Base-by-base conservation (phyloP, 2,888 invertebrate genomes). In the Terebella lapidaria region DNA sequence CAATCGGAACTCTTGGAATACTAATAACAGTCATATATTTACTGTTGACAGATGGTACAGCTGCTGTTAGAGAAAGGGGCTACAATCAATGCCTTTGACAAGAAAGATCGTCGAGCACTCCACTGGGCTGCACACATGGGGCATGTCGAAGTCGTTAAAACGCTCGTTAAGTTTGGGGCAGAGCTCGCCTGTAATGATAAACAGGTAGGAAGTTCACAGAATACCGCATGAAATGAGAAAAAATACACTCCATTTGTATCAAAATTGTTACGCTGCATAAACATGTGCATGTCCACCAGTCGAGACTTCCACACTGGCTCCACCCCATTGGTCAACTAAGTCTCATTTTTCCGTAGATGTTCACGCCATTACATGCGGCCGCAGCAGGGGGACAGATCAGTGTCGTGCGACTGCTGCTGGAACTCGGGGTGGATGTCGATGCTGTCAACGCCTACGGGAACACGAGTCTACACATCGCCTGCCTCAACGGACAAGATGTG, bases 81-180 rank as follows among this genome's bases (percentile, higher is more conserved):
- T 61, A 82, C 84, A 28, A 83, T 86, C 26, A 86, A 87, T 74
- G 85, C 85, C 1, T 84, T 84, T 69, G 87, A 87, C 72, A 87
- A 86, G 74, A 84, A 84, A 69, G 86, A 86, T 64, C 74, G 85
- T 27, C 80, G 85, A 51, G 85, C 87, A 4, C 77, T 87, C 47
- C 87, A 87, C 76, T 86, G 84, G 77, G 87, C 87, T 2, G 84
- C 86, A 1, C 84, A 84, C 71, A 84, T 84, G 81, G 86, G 86
- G 0, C 84, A 86, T 67, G 73, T 75, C 2, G 80, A 80, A 20
- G 78, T 79, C 15, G 75, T 80, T 3, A 64, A 66, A 28, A 61
- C 74, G 42, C 70, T 82, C 20, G 72, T 79, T 3, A 72, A 78
- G 29, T 68, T 74, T 61, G 78, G 78, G 2, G 81, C 81, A 24